Base-by-base conservation (phyloP, 2,113 vertebrate species). In the Dryoscopus gambensis region DNA sequence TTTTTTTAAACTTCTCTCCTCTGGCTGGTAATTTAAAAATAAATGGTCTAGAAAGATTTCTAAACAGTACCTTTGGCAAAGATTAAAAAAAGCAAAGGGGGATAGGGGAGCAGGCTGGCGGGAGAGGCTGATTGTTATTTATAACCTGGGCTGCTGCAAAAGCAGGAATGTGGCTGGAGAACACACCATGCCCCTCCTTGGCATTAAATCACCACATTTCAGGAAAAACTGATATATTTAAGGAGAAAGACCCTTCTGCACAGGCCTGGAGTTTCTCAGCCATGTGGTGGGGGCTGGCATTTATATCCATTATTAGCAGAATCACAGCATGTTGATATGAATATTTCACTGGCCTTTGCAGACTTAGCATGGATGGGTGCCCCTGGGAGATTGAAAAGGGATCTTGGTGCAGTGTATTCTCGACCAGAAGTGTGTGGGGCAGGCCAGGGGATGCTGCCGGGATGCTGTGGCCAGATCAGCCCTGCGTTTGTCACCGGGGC, bases 31-130 rank as follows among this genome's bases (percentile, higher is more conserved):
- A 98, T 98, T 98, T 98, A 98, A 98, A 98, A 98, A 97, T 97
- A 98, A 98, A 98, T 98, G 97, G 97, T 98, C 96, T 98, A 97
- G 98, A 98, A 98, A 98, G 97, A 98, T 98, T 97, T 98, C 97
- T 98, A 97, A 97, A 97, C 98, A 97, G 96, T 97, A 98, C 98
- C 98, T 98, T 97, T 98, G 97, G 98, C 98, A 98, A 98, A 97
- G 98, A 98, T 98, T 97, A 85, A 97, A 97, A 97, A 96, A 96
- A 91, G 94, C 68, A 2, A 88, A 94, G 89, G 83, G 92, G 94
- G 83, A 87, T 67, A 93, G 75, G 85, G 89, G 87, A 95, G 56
- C 63, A 31, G 52, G 87, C 87, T 95, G 91, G 92, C 15, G 4
- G 74, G 78, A 94, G 73, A 96, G 65, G 35, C 90, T 90, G 95